phyloP scores from a whole-genome alignment of 1,140 invertebrate genomes.

The Drosophila sp. region DNA sequence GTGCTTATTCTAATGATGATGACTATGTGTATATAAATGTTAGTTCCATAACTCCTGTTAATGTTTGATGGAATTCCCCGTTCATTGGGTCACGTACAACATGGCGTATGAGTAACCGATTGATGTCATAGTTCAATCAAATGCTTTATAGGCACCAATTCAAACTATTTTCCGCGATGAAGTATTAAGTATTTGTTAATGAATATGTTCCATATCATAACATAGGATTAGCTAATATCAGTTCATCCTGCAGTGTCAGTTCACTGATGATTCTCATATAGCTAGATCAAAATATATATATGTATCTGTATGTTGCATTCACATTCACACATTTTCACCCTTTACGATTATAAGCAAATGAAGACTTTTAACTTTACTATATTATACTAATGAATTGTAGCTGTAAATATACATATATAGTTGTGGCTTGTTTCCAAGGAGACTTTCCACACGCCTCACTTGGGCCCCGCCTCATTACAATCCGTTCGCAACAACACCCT shows the following conservation, averaged over 20 bases:
- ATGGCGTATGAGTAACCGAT: constrained; percentile 1
- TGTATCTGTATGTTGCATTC: not conserved
- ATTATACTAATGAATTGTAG: constrained; percentile 6
- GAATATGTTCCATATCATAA: constrained; percentile 32
- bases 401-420: constrained; percentile 23
- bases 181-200: not conserved
- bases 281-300: constrained; percentile 12
- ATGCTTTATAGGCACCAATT: not conserved
- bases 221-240: constrained; percentile 14
- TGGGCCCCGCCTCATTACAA: constrained; percentile 7
- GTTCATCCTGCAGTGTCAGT: constrained; percentile 18
- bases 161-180: not conserved
- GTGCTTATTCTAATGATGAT: not conserved
- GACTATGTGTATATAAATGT: not conserved
- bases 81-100: not conserved
- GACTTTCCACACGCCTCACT: constrained; percentile 10
- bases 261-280: constrained; percentile 10
- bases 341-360: constrained; percentile 45
- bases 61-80: not conserved
- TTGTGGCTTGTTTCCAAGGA: constrained; percentile 5
- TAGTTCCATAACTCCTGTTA: not conserved
- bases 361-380: constrained; percentile 41
- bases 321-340: constrained; percentile 16
- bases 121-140: not conserved
- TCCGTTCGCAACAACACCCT: constrained; percentile 24